Base-by-base conservation (phyloP, 2,888 invertebrate species). In the Agriopis marginaria region DNA sequence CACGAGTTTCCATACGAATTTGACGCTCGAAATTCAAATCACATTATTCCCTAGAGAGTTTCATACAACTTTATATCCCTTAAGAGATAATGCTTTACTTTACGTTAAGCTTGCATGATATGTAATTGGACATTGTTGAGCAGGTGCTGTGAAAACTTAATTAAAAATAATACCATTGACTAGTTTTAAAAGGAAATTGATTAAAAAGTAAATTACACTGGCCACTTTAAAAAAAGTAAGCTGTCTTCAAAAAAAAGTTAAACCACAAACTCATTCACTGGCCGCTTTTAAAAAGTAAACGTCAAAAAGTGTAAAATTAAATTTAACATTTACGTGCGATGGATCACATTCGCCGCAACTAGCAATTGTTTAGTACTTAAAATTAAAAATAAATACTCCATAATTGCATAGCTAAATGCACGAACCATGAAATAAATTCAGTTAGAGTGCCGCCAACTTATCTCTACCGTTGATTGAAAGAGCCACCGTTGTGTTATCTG, bases 391-490 rank as follows among this genome's bases (percentile, higher is more conserved):
- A 76, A 79, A 82, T 79, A 73, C 74, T 70, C 71, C 77, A 77
- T 89, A 89, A 91, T 91, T 89, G 84, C 81, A 84, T 79, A 80
- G 79, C 81, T 73, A 78, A 87, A 79, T 77, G 78, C 77, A 68
- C 80, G 79, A 80, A 80, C 85, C 91, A 84, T 89, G 85, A 88
- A 91, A 90, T 88, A 71, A 85, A 89, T 88, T 83, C 89, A 74
- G 64, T 75, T 75, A 66, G 23, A 23, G 23, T 23, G 45, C 17
- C 1, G 10, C 66, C 68, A 63, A 53, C 63, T 71, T 70, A 68
- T 12, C 9, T 58, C 6, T 47, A 58, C 7, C 6, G 40, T 32
- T 32, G 6, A 23, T 0, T 3, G 23, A 8, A 7, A 32, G 45
- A 58, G 45, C 58, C 23, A 12, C 45, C 9, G 6, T 23, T 32